These are phyloP conservation scores for Diplolepis rosae DNA, from an alignment of 2,888 invertebrate genomes.

Conservation along the genomic window DNA sequence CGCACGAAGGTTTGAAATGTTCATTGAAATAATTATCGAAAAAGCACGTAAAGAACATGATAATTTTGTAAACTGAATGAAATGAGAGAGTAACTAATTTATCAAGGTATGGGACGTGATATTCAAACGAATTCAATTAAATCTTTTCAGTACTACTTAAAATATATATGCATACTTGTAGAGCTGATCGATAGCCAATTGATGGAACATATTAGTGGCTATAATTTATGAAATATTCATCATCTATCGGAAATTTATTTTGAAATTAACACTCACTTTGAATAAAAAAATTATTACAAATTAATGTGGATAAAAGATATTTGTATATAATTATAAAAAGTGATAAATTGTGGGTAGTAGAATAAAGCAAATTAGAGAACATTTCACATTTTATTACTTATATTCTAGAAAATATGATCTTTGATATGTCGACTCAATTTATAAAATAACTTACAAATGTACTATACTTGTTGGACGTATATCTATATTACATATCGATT, in stretches of 20 bases:
- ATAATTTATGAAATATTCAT: background rate
- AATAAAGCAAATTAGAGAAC: constrained; percentile 26
- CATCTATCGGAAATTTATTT: constrained; percentile 17
- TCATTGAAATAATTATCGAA: no score
- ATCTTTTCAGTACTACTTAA: background rate
- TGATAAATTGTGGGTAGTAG: background rate
- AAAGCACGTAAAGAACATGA: no score
- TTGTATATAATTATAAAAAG: no score
- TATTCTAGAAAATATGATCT: constrained; percentile 64
- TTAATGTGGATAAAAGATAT: background rate
- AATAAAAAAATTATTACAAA: background rate
- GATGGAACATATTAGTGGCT: background rate
- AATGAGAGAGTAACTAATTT: background rate
- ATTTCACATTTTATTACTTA: constrained; percentile 55
- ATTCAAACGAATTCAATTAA: background rate
- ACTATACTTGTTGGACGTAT: constrained; percentile 48
- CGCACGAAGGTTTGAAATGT: no score
- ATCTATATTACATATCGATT: background rate
- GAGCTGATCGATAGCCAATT: background rate
- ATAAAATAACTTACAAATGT: constrained; percentile 63
- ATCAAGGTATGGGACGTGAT: background rate
- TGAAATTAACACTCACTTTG: no score
- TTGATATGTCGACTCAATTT: constrained; percentile 67
- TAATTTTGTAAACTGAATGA: no score
- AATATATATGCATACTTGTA: background rate